Evolutionary conservation across 2,888 invertebrate species (phyloP).

Genomic region (Melanchra persicariae): DNA sequence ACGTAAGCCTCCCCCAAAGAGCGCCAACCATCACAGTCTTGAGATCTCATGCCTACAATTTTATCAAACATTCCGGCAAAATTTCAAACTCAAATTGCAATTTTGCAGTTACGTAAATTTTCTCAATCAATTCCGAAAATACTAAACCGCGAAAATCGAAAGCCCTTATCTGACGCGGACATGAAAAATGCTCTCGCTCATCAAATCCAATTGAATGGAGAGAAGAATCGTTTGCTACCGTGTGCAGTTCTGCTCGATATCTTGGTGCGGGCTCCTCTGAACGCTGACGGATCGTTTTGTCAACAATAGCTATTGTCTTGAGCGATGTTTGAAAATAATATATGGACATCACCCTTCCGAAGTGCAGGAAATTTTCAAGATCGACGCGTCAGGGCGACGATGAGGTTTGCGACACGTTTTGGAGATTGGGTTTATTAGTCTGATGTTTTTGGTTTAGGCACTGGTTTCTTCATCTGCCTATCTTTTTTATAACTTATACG

Average conservation of each 20-base stretch:
- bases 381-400: conserved; percentile 61
- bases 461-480: too few relatives aligned
- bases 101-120: conserved; percentile 13
- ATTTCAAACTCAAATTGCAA: background rate
- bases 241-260: conserved; percentile 75
- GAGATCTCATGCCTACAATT: too few relatives aligned
- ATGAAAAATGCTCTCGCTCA: conserved; percentile 53
- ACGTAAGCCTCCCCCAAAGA: too few relatives aligned
- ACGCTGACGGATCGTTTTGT: conserved; percentile 81
- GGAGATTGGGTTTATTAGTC: background rate
- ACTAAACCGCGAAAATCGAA: conserved; percentile 25
- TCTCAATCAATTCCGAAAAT: conserved; percentile 44
- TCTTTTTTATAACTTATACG: too few relatives aligned
- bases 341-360: conserved; percentile 75
- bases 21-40: too few relatives aligned
- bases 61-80: background rate
- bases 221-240: conserved; percentile 78
- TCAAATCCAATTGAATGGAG: conserved; percentile 77
- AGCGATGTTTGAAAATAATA: conserved; percentile 83
- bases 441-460: too few relatives aligned
- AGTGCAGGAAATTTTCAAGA: conserved; percentile 70
- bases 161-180: conserved; percentile 29
- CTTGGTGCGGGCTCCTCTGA: conserved; percentile 69
- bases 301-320: conserved; percentile 87
- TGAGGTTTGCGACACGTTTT: conserved; percentile 44